Base-by-base conservation (phyloP, 2,888 invertebrate species). In the Timandra comae region DNA sequence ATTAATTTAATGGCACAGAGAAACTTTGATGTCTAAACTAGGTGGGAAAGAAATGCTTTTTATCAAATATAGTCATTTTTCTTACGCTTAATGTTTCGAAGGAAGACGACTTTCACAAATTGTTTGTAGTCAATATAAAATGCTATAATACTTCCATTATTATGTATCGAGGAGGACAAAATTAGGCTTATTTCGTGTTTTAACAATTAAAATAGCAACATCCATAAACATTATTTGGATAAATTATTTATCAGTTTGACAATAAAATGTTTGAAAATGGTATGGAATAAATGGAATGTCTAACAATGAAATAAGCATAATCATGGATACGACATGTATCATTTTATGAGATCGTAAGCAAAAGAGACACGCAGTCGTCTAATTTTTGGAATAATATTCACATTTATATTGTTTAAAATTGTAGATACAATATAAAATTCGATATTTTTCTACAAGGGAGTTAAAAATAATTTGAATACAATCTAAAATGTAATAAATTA, bases 1-100 rank as follows among this genome's bases (percentile, higher is more conserved):
- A 39, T 45, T 35, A 38, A 30, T 49, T 35, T 43, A 63, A 76
- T 77, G 74, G 76, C 76, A 77, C 77, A 63, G 49, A 47, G 35
- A 52, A 56, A 61, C 47, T 57, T 52, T 40, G 57, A 59, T 40
- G 53, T 49, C 41, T 47, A 43, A 46, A 49, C 52, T 46, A 68
- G 78, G 77, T 76, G 77, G 78, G 78, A 50, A 63, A 61, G 53
- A 48, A 51, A 49, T 41, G 43, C 43, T 41, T 44, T 24, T 24
- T 11, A 16, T 16, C 16, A 16, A 16, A 16, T 16, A 16, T 16
- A 16, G 16, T 16, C 6, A 16, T 16, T 5, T 16, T 19, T 30
- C 12, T 30, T 28, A 27, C 10, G 21, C 20, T 29, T 28, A 30
- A 30, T 41, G 50, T 58, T 57, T 54, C 38, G 46, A 50, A 65